Evolutionary conservation across 2,113 vertebrate species (phyloP).

Genomic region (Saguinus imperator): DNA sequence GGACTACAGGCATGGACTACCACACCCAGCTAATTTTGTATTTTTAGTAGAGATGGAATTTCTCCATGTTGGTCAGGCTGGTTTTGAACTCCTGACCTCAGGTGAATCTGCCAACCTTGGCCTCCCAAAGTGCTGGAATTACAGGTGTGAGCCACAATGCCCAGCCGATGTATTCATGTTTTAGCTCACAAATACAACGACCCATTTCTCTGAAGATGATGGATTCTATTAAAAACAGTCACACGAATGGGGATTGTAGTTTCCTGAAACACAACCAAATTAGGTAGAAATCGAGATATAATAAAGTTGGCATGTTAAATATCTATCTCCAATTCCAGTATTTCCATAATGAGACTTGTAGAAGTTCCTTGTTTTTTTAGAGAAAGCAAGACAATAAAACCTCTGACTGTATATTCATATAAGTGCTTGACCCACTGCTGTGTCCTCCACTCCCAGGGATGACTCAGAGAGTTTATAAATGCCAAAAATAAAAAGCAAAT

Average conservation of each 20-base stretch:
- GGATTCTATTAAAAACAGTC: background rate
- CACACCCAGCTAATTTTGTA: no score
- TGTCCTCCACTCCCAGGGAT: background rate
- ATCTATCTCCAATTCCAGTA: background rate
- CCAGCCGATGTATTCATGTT: no score
- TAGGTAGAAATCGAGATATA: background rate
- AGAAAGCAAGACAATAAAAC: background rate
- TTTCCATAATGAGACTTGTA: background rate
- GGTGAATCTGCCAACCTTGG: no score
- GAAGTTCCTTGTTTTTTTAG: background rate
- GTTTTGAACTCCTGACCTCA: no score
- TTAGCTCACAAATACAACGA: background rate
- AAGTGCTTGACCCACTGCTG: background rate
- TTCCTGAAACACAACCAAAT: background rate
- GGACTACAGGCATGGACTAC: no score
- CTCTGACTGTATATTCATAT: rapidly evolving
- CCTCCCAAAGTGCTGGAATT: no score
- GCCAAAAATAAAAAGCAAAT: background rate
- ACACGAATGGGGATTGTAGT: background rate
- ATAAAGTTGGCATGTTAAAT: background rate
- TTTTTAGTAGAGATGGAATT: no score
- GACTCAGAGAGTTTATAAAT: background rate
- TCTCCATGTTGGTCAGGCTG: no score
- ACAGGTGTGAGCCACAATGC: no score
- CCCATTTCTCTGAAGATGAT: background rate